These are phyloP conservation scores for Scaptomyza tumidula DNA, from an alignment of 2,888 invertebrate species.

Conservation along the genomic window DNA sequence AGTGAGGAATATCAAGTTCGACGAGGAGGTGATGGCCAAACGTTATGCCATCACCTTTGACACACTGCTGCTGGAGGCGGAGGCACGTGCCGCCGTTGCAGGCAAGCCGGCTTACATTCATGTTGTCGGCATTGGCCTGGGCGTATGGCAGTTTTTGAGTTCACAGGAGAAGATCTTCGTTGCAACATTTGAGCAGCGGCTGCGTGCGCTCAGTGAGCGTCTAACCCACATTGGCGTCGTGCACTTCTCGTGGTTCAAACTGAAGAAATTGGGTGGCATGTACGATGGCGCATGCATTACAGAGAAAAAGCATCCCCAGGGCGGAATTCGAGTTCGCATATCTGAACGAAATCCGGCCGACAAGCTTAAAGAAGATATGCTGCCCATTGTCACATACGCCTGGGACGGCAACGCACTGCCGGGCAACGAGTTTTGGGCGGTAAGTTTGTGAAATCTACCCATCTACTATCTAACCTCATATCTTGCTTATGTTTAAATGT, in stretches of 20 bases:
- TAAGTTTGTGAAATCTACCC: constrained; percentile 60
- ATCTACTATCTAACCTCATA: background rate
- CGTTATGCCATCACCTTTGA: constrained; percentile 87
- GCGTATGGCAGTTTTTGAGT: constrained; percentile 87
- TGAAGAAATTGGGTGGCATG: constrained; percentile 83
- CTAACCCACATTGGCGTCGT: constrained; percentile 56
- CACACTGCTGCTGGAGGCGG: constrained; percentile 87
- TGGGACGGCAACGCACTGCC: constrained; percentile 91
- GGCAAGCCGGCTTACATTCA: constrained; percentile 87
- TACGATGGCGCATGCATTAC: constrained; percentile 83
- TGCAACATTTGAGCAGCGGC: constrained; percentile 87
- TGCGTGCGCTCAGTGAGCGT: constrained; percentile 82
- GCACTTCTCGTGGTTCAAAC: constrained; percentile 62
- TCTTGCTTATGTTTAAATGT: background rate
- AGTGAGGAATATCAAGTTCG: constrained; percentile 62
- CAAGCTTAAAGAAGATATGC: constrained; percentile 79
- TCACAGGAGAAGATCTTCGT: constrained; percentile 87
- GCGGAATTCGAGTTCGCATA: constrained; percentile 86
- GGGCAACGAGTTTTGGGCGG: constrained; percentile 90
- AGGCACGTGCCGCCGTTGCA: constrained; percentile 85
- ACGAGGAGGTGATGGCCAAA: constrained; percentile 80
- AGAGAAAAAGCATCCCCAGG: constrained; percentile 71
- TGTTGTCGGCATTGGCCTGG: constrained; percentile 88
- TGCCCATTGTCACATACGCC: constrained; percentile 88
- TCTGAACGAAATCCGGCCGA: constrained; percentile 86